Evolutionary conservation across 2,888 invertebrate genomes (phyloP).

Genomic region (Epiperipatus broadwayi): DNA sequence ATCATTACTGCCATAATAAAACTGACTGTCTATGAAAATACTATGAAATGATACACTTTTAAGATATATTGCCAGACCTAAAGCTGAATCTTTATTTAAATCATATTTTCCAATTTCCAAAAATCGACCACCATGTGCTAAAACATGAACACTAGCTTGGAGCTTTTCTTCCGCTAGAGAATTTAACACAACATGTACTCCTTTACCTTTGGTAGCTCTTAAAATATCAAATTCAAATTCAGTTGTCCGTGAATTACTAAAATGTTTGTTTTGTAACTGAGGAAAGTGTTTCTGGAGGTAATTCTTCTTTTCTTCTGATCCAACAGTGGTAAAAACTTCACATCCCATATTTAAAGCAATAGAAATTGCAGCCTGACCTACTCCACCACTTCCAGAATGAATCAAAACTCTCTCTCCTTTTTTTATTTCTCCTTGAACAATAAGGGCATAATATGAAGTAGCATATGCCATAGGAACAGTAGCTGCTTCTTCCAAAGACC

Average conservation of each 20-base stretch:
- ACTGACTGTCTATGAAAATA: slow-evolving; percentile 34
- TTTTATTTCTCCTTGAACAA: slow-evolving; percentile 63
- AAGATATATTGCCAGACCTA: slow-evolving; percentile 34
- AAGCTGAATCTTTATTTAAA: slow-evolving; percentile 31
- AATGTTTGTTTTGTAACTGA: slow-evolving; percentile 28
- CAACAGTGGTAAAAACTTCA: slow-evolving; percentile 32
- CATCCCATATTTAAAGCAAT: slow-evolving; percentile 32
- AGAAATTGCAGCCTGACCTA: slow-evolving; percentile 36
- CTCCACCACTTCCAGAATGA: slow-evolving; percentile 32
- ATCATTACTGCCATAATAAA: slow-evolving; percentile 25
- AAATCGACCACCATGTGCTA: slow-evolving; percentile 35
- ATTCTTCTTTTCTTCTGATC: slow-evolving; percentile 21
- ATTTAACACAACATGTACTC: slow-evolving; percentile 36
- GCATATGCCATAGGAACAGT: slow-evolving; percentile 85
- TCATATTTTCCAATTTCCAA: slow-evolving; percentile 38
- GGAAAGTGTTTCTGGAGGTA: slow-evolving; percentile 32
- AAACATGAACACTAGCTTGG: slow-evolving; percentile 32
- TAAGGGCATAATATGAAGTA: slow-evolving; percentile 65
- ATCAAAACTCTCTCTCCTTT: slow-evolving; percentile 28
- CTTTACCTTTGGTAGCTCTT: slow-evolving; percentile 29
- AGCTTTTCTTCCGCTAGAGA: slow-evolving; percentile 36
- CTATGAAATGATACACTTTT: slow-evolving; percentile 35
- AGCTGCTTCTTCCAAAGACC: slow-evolving; percentile 80
- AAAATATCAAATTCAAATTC: slow-evolving; percentile 32
- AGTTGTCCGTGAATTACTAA: slow-evolving; percentile 30